Conservation (phyloP, 2,113 vertebrate species). For the Sciurus niger region DNA sequence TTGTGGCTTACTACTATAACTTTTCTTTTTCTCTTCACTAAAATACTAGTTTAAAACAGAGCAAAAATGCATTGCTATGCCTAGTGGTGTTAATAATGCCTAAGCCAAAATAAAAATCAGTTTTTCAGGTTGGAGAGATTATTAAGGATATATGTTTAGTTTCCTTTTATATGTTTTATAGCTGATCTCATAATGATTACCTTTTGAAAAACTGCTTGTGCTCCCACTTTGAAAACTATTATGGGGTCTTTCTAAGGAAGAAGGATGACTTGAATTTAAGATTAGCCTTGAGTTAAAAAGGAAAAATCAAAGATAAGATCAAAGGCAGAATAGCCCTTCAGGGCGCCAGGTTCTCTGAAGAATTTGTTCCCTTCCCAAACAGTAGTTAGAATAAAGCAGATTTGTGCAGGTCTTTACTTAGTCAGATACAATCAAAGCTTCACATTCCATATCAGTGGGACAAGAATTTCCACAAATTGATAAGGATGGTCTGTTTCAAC, state of each 20-base stretch:
- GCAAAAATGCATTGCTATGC: not conserved
- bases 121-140: conserved; percentile 34
- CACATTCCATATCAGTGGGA: conserved; percentile 51
- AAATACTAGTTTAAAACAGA: conserved; percentile 29
- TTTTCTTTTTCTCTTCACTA: conserved; percentile 10
- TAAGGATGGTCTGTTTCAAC: conserved; percentile 73
- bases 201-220: conserved; percentile 26
- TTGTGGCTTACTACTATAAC: not conserved
- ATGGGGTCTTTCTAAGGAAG: conserved; percentile 37
- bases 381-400: conserved; percentile 54
- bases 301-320: conserved; percentile 67
- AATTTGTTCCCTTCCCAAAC: conserved; percentile 54
- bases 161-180: conserved; percentile 18
- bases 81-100: not conserved
- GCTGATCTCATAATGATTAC: not conserved
- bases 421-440: conserved; percentile 76
- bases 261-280: conserved; percentile 33
- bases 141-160: conserved; percentile 15
- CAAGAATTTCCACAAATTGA: conserved; percentile 72
- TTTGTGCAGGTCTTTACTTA: conserved; percentile 57
- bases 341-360: conserved; percentile 31
- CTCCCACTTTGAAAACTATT: conserved; percentile 62
- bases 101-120: conserved; percentile 5
- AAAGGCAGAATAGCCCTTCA: conserved; percentile 42
- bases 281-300: conserved; percentile 71